Percentiles rank a stretch among this genome's conserved stretches.
Conservation (phyloP, 1,140 invertebrate species). For the Megalopta genalis region DNA sequence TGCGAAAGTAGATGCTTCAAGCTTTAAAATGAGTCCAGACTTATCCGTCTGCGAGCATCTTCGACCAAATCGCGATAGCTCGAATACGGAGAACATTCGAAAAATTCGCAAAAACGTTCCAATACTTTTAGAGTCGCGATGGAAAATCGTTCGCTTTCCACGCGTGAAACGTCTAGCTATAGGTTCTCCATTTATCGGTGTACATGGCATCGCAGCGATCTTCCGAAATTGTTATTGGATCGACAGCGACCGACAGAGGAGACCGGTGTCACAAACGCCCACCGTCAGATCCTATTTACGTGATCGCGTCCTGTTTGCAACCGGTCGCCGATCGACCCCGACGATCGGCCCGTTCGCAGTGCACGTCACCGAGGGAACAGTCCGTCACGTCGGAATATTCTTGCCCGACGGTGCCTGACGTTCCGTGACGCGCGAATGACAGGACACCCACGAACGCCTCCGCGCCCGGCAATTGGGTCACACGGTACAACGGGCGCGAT, state of each 20-base stretch:
- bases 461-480: not conserved
- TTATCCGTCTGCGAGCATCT: no score
- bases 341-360: constrained; percentile 8
- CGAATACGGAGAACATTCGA: no score
- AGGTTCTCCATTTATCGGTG: not conserved
- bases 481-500: not conserved
- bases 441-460: constrained; percentile 8
- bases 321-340: constrained; percentile 17
- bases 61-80: no score
- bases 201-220: not conserved
- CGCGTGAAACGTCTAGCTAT: not conserved
- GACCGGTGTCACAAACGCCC: not conserved
- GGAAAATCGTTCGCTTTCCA: no score
- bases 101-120: no score
- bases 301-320: not conserved
- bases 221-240: constrained; percentile 7
- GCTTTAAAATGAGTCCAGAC: no score
- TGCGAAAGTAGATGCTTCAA: no score
- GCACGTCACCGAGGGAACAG: constrained; percentile 15
- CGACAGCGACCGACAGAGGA: not conserved
- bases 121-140: no score
- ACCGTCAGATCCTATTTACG: constrained; percentile 32
- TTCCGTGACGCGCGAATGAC: constrained; percentile 37
- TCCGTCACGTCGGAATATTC: constrained; percentile 40
- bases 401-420: constrained; percentile 34